Evolutionary conservation across 2,888 invertebrate genomes (phyloP).

Genomic region (Agrenia bidenticulata): DNA sequence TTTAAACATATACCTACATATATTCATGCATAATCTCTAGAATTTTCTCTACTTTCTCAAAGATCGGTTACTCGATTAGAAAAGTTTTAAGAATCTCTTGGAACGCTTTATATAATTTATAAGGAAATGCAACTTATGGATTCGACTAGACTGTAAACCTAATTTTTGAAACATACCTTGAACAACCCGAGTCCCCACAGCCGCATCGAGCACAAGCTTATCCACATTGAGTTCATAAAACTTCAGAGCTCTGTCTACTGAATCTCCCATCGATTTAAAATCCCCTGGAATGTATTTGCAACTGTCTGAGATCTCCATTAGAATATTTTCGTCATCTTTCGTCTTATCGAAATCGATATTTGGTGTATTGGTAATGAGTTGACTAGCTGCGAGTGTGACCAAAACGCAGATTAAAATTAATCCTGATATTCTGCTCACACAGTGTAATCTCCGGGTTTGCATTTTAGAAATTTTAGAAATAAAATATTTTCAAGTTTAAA

Average conservation of each 20-base stretch:
- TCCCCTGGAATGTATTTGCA: conserved; percentile 19
- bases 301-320: conserved; percentile 11
- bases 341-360: no score
- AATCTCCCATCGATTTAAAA: conserved; percentile 16
- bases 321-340: no score
- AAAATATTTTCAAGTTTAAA: no score
- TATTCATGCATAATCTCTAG: no score
- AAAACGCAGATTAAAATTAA: neutral
- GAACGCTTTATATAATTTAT: conserved; percentile 14
- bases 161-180: conserved; percentile 29
- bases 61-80: no score
- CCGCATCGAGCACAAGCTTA: conserved; percentile 42
- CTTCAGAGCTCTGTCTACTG: conserved; percentile 15
- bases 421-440: no score
- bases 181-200: conserved; percentile 42
- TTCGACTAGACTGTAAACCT: conserved; percentile 10
- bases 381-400: conserved; percentile 1
- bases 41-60: no score
- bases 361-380: neutral
- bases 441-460: no score
- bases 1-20: no score
- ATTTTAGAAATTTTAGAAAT: no score
- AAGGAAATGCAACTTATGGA: neutral
- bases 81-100: conserved; percentile 1
- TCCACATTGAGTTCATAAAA: conserved; percentile 33